Evolutionary conservation across 2,888 invertebrate species (phyloP).

Genomic region (Venusia cambrica): DNA sequence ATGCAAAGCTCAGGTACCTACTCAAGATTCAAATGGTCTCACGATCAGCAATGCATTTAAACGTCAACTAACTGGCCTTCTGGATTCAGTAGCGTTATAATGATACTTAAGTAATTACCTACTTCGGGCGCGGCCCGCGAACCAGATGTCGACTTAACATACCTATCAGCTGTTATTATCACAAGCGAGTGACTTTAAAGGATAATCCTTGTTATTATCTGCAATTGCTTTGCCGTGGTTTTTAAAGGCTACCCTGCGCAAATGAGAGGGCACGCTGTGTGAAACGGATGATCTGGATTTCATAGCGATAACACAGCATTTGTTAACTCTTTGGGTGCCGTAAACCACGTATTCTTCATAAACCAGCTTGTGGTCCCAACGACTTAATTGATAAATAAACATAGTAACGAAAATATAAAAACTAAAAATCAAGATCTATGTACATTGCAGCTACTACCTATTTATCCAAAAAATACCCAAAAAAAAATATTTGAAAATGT

Average conservation of each 20-base stretch:
- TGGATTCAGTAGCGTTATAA: conserved; percentile 67
- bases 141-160: conserved; percentile 60
- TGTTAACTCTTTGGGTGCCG: too few species aligned
- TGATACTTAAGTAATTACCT: conserved; percentile 57
- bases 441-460: too few species aligned
- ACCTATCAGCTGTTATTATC: conserved; percentile 56
- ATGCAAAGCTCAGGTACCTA: conserved; percentile 4
- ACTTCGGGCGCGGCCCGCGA: conserved; percentile 44
- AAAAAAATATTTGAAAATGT: too few species aligned
- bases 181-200: conserved; percentile 40
- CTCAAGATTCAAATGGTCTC: conserved; percentile 41
- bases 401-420: too few species aligned
- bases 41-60: conserved; percentile 44
- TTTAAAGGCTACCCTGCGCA: conserved; percentile 30
- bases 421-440: too few species aligned
- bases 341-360: too few species aligned
- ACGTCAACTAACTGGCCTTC: conserved; percentile 45
- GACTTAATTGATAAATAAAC: too few species aligned
- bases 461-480: too few species aligned
- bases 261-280: conserved; percentile 16
- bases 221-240: conserved; percentile 43
- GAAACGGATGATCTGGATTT: too few species aligned
- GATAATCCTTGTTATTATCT: conserved; percentile 55
- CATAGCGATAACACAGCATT: too few species aligned
- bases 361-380: too few species aligned